Evolutionary conservation across 1,140 invertebrate genomes (phyloP).

Genomic region (Apis laboriosa): DNA sequence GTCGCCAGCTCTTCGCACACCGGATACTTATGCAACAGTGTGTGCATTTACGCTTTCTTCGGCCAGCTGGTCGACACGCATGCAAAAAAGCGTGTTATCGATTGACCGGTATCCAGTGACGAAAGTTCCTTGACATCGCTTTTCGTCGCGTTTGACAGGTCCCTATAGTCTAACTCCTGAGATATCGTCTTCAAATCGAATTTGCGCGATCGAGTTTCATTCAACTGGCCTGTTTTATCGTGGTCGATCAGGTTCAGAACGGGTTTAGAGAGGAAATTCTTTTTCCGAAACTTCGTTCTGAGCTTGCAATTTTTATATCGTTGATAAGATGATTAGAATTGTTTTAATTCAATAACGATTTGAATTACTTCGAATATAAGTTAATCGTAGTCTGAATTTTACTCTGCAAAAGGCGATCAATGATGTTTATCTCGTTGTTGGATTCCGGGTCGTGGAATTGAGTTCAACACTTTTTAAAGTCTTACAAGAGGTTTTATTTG

Average conservation of each 20-base stretch:
- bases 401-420: too few relatives aligned
- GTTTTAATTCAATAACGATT: too few relatives aligned
- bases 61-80: conserved; percentile 16
- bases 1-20: conserved; percentile 39
- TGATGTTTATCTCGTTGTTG: too few relatives aligned
- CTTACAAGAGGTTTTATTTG: too few relatives aligned
- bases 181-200: neutral
- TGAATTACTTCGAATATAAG: too few relatives aligned
- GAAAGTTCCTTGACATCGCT: conserved; percentile 45
- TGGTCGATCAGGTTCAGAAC: neutral
- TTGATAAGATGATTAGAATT: too few relatives aligned
- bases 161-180: neutral
- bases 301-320: too few relatives aligned
- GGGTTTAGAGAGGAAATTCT: neutral
- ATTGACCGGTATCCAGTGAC: conserved; percentile 13
- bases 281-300: too few relatives aligned
- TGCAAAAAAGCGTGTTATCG: conserved; percentile 39
- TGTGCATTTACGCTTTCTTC: conserved; percentile 46
- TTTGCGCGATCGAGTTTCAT: neutral
- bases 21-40: conserved; percentile 62
- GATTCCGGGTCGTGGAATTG: too few relatives aligned
- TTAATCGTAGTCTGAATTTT: too few relatives aligned
- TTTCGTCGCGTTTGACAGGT: neutral
- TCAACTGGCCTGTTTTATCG: neutral
- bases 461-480: too few relatives aligned